Evolutionary conservation across 2,113 vertebrate genomes (phyloP).

Genomic region (Pygoscelis adeliae): DNA sequence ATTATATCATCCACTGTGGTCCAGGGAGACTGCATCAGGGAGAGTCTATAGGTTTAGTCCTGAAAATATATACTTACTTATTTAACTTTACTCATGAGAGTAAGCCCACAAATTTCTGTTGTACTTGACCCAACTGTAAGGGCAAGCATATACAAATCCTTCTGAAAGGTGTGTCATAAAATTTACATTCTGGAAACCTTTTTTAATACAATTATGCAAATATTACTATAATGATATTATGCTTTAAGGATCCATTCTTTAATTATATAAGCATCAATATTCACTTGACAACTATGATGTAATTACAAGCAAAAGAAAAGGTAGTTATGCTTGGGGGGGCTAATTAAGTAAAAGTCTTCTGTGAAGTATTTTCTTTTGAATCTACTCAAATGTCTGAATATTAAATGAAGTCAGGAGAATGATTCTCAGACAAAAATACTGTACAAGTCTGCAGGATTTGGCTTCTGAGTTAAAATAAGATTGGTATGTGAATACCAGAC

Average conservation of each 20-base stretch:
- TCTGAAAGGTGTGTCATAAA: background rate
- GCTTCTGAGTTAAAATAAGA: background rate
- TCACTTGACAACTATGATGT: background rate
- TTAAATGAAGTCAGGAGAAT: background rate
- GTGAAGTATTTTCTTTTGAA: background rate
- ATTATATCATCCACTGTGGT: background rate
- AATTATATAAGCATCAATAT: background rate
- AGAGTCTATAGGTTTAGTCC: background rate
- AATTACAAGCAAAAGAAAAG: background rate
- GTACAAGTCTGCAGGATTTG: background rate
- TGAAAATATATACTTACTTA: background rate
- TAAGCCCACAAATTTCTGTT: background rate
- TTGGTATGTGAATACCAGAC: background rate
- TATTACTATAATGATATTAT: background rate
- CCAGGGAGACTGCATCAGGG: background rate
- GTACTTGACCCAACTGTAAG: constrained; percentile 12
- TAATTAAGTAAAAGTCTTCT: background rate
- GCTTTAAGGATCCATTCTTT: constrained; percentile 32
- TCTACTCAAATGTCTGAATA: background rate
- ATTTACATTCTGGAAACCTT: constrained; percentile 39
- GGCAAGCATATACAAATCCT: background rate
- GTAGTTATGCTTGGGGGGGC: background rate
- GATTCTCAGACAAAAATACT: background rate
- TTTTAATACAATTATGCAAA: constrained; percentile 8
- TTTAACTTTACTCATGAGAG: background rate